Evolutionary conservation across 1,140 invertebrate genomes (phyloP).

Genomic region (Drosophila ercepeae): DNA sequence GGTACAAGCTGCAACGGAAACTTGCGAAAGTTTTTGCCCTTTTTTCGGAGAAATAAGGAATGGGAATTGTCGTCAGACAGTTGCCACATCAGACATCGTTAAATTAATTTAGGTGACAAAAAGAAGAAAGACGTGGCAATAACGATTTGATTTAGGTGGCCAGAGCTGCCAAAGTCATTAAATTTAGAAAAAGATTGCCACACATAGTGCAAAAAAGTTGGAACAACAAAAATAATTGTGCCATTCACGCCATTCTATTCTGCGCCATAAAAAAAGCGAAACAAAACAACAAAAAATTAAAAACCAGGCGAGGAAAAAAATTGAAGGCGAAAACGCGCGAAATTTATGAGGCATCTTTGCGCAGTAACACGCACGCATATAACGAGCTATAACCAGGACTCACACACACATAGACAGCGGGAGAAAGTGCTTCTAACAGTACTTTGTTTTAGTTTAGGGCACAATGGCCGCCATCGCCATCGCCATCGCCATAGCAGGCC

Average conservation of each 20-base stretch:
- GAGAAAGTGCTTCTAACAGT: constrained; percentile 72
- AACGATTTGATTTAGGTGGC: constrained; percentile 70
- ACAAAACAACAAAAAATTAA: constrained; percentile 34
- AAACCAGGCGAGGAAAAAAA: constrained; percentile 48
- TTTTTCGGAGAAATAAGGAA: not conserved
- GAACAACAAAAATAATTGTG: constrained; percentile 67
- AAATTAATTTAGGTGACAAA: constrained; percentile 72
- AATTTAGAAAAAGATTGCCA: constrained; percentile 55
- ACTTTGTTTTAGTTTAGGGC: constrained; percentile 80
- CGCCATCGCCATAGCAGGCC: constrained; percentile 58
- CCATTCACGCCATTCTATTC: constrained; percentile 29
- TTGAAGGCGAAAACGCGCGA: constrained; percentile 77
- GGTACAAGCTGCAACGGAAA: constrained; percentile 9
- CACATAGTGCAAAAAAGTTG: constrained; percentile 45
- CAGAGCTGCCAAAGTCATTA: constrained; percentile 70
- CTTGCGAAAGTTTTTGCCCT: constrained; percentile 6
- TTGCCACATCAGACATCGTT: constrained; percentile 45
- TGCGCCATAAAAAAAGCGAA: constrained; percentile 17
- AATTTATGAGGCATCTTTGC: constrained; percentile 80
- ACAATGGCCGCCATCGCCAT: constrained; percentile 71
- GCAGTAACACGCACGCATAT: constrained; percentile 79
- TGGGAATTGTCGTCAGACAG: constrained; percentile 22
- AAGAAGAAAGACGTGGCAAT: constrained; percentile 36
- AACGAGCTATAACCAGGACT: constrained; percentile 73
- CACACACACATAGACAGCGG: constrained; percentile 28